Percentiles rank a stretch among this genome's conserved stretches.
Evolutionary conservation across 2,888 invertebrate species (phyloP).

Genomic region (Erebia aethiops): DNA sequence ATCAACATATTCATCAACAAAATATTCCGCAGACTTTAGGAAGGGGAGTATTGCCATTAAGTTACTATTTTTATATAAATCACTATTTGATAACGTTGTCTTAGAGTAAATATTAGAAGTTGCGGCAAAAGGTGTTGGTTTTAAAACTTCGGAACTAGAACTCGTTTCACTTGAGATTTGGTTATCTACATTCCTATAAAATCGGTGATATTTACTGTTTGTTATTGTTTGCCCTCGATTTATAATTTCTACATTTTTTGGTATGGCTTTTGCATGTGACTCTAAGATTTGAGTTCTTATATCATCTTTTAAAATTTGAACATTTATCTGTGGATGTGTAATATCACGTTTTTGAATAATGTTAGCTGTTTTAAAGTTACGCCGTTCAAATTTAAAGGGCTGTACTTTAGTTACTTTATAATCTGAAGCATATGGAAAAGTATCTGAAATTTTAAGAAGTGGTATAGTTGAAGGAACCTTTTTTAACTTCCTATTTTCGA

Average conservation of each 20-base stretch:
- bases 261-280: conserved; percentile 55
- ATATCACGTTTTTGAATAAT: conserved; percentile 51
- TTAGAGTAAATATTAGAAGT: conserved; percentile 40
- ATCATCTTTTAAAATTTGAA: conserved; percentile 64
- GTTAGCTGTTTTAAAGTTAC: conserved; percentile 49
- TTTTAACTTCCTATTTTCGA: conserved; percentile 53
- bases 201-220: conserved; percentile 48
- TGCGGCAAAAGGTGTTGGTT: conserved; percentile 44
- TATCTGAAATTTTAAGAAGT: conserved; percentile 60
- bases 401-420: conserved; percentile 57
- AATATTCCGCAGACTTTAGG: conserved; percentile 65
- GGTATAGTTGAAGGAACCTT: conserved; percentile 63
- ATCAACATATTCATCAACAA: conserved; percentile 48
- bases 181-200: conserved; percentile 53
- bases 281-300: conserved; percentile 59
- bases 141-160: conserved; percentile 41
- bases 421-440: conserved; percentile 65
- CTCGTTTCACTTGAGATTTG: conserved; percentile 44
- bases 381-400: conserved; percentile 56
- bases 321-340: conserved; percentile 59
- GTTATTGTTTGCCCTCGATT: conserved; percentile 53
- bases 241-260: conserved; percentile 61
- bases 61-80: conserved; percentile 48
- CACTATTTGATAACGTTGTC: conserved; percentile 43
- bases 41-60: conserved; percentile 61